A percentile compares a stretch with the other conserved stretches of the same genome.
Conservation (phyloP, 2,113 vertebrate genomes). For the Daphoenositta chrysoptera region DNA sequence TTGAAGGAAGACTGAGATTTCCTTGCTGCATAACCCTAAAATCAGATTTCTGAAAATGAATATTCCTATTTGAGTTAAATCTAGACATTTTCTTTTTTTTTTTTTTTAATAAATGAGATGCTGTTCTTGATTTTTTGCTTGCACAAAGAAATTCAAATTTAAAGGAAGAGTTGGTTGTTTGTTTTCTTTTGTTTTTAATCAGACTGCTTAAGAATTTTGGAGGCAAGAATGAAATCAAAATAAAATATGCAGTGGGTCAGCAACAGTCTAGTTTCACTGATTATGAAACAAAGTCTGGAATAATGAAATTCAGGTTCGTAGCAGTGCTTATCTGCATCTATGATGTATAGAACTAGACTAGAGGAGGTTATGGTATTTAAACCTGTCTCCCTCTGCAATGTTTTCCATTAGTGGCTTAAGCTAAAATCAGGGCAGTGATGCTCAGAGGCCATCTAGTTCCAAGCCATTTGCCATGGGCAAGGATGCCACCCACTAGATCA, state of each 20-base stretch:
- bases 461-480: not conserved
- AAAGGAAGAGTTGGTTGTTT: not conserved
- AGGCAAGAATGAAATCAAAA: not conserved
- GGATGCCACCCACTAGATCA: not conserved
- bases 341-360: not conserved
- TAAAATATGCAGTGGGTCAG: not conserved
- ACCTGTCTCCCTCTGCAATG: not conserved
- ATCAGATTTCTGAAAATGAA: not conserved
- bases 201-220: not conserved
- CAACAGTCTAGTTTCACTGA: not conserved
- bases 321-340: not conserved
- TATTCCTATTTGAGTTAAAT: not conserved
- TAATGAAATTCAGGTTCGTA: not conserved
- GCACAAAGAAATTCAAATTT: not conserved
- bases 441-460: not conserved
- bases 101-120: not conserved
- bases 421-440: not conserved
- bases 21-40: not conserved
- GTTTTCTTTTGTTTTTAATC: not conserved
- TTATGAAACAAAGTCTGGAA: not conserved
- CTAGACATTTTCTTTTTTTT: not conserved
- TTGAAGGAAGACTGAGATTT: not conserved
- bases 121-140: not conserved
- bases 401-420: not conserved
- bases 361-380: not conserved